A percentile compares a stretch with the other conserved stretches of the same genome.
phyloP scores from a whole-genome alignment of 2,113 vertebrate genomes.

The Apodemus speciosus region DNA sequence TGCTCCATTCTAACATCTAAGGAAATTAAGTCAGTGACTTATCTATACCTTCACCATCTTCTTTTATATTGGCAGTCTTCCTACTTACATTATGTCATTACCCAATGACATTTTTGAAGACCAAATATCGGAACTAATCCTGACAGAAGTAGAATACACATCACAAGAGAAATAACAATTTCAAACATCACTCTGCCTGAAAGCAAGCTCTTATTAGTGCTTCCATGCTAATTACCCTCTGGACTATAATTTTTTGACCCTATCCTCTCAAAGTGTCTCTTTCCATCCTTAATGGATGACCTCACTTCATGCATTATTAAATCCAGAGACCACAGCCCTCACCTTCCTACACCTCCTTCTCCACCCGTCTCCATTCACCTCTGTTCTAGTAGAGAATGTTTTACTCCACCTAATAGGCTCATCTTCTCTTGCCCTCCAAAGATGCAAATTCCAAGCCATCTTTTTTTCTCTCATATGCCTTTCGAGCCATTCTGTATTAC shows the following conservation, averaged over 20 bases:
- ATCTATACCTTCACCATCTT: not conserved
- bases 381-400: not conserved
- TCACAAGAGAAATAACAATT: not conserved
- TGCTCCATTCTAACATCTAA: not conserved
- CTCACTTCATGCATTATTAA: constrained; percentile 49
- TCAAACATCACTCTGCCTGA: not conserved
- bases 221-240: constrained; percentile 35
- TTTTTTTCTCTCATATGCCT: not conserved
- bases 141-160: constrained; percentile 49
- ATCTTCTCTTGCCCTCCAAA: not conserved
- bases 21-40: not conserved
- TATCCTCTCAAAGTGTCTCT: not conserved
- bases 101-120: not conserved
- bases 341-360: not conserved
- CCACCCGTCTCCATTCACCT: not conserved
- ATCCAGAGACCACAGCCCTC: not conserved
- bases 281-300: constrained; percentile 30
- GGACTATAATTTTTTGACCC: constrained; percentile 38
- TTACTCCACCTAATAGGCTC: not conserved
- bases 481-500: not conserved
- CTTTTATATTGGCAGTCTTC: not conserved
- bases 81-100: not conserved
- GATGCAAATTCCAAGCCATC: not conserved
- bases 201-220: not conserved
- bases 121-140: not conserved